Conservation (phyloP, 2,888 invertebrate genomes). For the Erebia aethiops region DNA sequence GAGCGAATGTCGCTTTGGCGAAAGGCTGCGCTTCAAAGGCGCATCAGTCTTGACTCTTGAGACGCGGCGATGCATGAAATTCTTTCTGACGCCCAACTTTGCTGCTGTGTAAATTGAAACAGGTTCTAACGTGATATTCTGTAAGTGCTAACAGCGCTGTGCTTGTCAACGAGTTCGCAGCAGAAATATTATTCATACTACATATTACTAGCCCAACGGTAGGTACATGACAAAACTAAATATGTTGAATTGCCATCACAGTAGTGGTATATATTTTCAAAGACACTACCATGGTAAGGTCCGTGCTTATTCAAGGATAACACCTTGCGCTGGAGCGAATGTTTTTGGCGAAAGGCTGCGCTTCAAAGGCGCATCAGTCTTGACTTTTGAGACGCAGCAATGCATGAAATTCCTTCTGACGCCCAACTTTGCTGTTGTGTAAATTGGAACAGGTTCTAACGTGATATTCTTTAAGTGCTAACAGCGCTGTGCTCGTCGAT, state of each 20-base stretch:
- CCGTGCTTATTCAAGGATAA: no score
- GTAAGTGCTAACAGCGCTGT: neutral
- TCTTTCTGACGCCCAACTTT: conserved; percentile 29
- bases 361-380: conserved; percentile 39
- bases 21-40: conserved; percentile 37
- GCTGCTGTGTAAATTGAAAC: conserved; percentile 18
- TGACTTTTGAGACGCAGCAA: conserved; percentile 38
- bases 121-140: conserved; percentile 8
- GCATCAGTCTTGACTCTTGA: conserved; percentile 38
- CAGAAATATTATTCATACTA: no score
- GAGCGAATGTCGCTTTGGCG: conserved; percentile 36
- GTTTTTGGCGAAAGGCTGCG: conserved; percentile 27
- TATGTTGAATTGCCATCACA: no score
- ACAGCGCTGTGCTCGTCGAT: neutral
- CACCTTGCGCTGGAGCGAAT: conserved; percentile 54
- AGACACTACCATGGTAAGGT: no score
- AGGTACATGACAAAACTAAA: neutral
- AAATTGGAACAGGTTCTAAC: conserved; percentile 17
- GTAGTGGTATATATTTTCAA: no score
- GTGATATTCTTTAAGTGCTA: neutral
- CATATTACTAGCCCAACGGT: neutral
- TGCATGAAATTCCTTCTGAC: conserved; percentile 35
- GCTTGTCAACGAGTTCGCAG: neutral
- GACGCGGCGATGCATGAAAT: conserved; percentile 36
- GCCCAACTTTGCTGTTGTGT: conserved; percentile 15